Conservation (phyloP, 2,888 invertebrate genomes). For the Flexamia atlantica region DNA sequence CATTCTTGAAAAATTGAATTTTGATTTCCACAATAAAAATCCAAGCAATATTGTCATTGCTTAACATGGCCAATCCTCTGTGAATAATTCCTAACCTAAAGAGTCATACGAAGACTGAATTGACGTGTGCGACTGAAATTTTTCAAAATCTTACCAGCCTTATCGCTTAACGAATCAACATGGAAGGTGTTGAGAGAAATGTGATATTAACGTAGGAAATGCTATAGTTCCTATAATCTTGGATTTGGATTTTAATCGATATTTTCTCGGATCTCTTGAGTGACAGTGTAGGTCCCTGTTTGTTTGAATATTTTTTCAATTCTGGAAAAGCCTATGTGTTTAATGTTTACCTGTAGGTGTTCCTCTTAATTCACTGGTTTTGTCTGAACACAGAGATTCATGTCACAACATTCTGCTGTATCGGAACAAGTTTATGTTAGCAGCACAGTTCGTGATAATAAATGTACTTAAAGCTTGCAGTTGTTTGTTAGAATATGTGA, state of each 20-base stretch:
- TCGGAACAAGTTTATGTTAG: constrained; percentile 28
- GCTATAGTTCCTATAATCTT: constrained; percentile 33
- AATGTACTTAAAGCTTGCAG: constrained; percentile 46
- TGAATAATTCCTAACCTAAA: too few species aligned
- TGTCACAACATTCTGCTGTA: constrained; percentile 1
- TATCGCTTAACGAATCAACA: constrained; percentile 19
- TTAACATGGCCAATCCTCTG: too few species aligned
- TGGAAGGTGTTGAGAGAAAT: not conserved
- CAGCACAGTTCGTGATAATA: constrained; percentile 44
- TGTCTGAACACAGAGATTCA: not conserved
- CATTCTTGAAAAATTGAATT: too few species aligned
- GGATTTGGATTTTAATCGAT: constrained; percentile 15
- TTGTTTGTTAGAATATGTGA: constrained; percentile 50
- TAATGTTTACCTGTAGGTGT: constrained; percentile 36
- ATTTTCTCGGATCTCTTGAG: constrained; percentile 19
- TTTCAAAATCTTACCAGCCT: constrained; percentile 21
- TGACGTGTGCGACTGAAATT: constrained; percentile 1
- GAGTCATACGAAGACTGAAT: constrained; percentile 21
- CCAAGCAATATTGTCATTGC: too few species aligned
- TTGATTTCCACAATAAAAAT: too few species aligned
- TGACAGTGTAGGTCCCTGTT: constrained; percentile 21
- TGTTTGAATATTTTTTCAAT: not conserved
- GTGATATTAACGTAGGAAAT: constrained; percentile 25
- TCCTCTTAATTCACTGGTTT: not conserved
- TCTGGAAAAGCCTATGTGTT: constrained; percentile 30